Conservation (phyloP, 1,140 invertebrate species). For the Dendroctonus ponderosae region DNA sequence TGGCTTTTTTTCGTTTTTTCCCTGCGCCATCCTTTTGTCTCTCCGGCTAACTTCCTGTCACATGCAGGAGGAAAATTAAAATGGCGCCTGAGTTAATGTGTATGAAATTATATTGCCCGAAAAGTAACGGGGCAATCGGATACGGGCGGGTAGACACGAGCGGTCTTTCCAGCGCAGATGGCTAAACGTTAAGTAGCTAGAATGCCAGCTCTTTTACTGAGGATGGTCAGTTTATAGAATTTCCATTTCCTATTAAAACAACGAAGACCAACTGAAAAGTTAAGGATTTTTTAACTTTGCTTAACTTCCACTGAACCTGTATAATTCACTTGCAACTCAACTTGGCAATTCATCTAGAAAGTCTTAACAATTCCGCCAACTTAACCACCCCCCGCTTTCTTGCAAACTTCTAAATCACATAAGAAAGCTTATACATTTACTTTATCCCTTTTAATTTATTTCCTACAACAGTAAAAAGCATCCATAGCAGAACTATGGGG, state of each 20-base stretch:
- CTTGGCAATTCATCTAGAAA: too few relatives aligned
- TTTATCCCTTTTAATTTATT: conserved; percentile 27
- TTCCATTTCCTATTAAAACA: too few relatives aligned
- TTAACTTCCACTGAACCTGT: too few relatives aligned
- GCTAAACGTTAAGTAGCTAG: too few relatives aligned
- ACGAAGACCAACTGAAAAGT: too few relatives aligned
- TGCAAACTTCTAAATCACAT: not conserved
- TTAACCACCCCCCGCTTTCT: not conserved
- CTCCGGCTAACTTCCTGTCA: conserved; percentile 29
- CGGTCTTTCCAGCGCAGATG: not conserved
- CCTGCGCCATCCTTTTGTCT: conserved; percentile 20
- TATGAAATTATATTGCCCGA: conserved; percentile 35
- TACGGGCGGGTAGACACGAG: conserved; percentile 14
- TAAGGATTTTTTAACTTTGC: too few relatives aligned
- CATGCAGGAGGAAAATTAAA: conserved; percentile 34
- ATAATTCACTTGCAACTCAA: too few relatives aligned
- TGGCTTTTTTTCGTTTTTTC: not conserved
- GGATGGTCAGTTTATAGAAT: too few relatives aligned
- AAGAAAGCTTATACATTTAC: conserved; percentile 3
- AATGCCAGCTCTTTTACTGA: too few relatives aligned
- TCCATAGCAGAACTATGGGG: conserved; percentile 12
- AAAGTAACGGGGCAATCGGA: conserved; percentile 23
- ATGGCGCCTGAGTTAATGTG: conserved; percentile 30
- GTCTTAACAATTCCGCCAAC: too few relatives aligned
- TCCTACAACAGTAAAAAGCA: conserved; percentile 16